Conservation (phyloP, 53 echinoderm and acorn worm species). For the Actinopyga echinites region DNA sequence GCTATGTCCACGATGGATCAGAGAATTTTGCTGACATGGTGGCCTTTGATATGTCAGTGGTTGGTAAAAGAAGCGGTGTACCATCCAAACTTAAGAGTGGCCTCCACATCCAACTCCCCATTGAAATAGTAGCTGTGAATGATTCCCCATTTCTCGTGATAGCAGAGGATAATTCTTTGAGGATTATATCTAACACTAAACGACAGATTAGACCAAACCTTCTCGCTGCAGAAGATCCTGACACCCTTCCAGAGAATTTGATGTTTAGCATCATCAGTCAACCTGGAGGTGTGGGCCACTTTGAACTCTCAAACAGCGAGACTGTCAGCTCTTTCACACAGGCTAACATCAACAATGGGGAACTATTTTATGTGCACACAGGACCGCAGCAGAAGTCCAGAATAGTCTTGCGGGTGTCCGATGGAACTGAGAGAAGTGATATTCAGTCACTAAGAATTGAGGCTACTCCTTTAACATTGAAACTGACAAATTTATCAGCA, state of each 20-base stretch:
- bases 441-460: conserved; percentile 88
- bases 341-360: conserved; percentile 66
- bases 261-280: conserved; percentile 70
- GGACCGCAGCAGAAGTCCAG: conserved; percentile 80
- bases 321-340: conserved; percentile 74
- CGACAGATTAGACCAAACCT: conserved; percentile 53
- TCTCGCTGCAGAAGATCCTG: conserved; percentile 76
- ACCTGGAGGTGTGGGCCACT: conserved; percentile 78
- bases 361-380: conserved; percentile 78
- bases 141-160: conserved; percentile 79
- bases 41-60: conserved; percentile 64
- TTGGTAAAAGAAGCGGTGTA: conserved; percentile 51
- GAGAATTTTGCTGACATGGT: conserved; percentile 82
- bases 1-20: conserved; percentile 85
- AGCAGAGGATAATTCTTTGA: conserved; percentile 72
- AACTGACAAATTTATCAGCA: conserved; percentile 56
- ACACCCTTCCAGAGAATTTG: conserved; percentile 68
- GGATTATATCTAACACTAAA: conserved; percentile 67
- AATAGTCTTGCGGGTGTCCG: conserved; percentile 74
- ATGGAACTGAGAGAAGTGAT: conserved; percentile 66
- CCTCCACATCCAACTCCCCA: conserved; percentile 61
- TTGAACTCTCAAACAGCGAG: conserved; percentile 56
- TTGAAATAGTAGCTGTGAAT: conserved; percentile 77
- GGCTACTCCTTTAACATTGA: conserved; percentile 60
- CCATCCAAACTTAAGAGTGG: conserved; percentile 57